Base-by-base conservation (phyloP, 2,113 vertebrate genomes). In the Machaerirhynchus nigripectus region DNA sequence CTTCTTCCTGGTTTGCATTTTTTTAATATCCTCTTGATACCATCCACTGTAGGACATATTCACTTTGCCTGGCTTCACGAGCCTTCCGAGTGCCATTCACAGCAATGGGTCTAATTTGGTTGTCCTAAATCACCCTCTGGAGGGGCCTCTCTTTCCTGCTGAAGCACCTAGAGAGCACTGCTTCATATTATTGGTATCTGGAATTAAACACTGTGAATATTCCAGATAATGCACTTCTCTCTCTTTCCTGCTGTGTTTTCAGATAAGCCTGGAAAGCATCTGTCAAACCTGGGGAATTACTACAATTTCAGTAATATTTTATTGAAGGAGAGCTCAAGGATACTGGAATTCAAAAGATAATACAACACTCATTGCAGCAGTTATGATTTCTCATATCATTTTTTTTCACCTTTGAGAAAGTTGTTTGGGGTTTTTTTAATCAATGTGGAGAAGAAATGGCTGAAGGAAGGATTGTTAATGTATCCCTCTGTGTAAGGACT, bases 101-200 rank as follows among this genome's bases (percentile, higher is more conserved):
- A 71, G 22, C 47, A 81, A 37, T 1, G 0, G 21, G 30, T 39
- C 68, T 93, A 84, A 93, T 97, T 89, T 84, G 33, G 31, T 74
- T 78, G n/a, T 37, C 52, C 68, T 70, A 75, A 89, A 93, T 95
- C 68, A 93, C 86, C 19, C 71, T 88, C 86, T 84, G 83, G 88
- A 95, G 88, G 31, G 76, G 19, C 8, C 14, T 50, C 47, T 86
- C 63, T 85, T 23, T 61, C 65, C 79, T 39, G 11, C 68, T 53
- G 44, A 57, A 74, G 63, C 61, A 78, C 26, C 64, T 49, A 73
- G 67, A 39, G 77, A 35, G 42, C 31, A 59, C 61, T 80, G 42
- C 63, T 95, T 89, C 68, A 37, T 93, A 86, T 74, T 86, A 63
- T 16, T 92, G 39, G 35, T 84, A 56, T 67, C 33, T 86, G 55